Evolutionary conservation across 2,797 vertebrate species (phyloP), one percentile per base, ranked within the genome.

Genomic region (Anomalospiza imberbis): DNA sequence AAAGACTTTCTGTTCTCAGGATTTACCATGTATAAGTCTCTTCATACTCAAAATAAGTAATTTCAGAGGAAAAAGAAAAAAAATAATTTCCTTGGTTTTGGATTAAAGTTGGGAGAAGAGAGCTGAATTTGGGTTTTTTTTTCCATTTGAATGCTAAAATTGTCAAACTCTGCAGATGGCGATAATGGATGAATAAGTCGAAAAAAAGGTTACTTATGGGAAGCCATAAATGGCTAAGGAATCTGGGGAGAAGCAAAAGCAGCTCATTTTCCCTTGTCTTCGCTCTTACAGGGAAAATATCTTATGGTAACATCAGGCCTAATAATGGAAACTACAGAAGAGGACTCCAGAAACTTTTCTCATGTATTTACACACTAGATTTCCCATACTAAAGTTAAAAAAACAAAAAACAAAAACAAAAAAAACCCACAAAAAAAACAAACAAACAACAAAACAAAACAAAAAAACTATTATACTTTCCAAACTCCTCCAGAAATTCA

Each of bases 131-230:
- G 12, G 6, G 0, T 0, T 2, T 16, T 31, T 36, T 40, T 79
- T 73, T 4, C n/a, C 10, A 26, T 77, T 50, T 72, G 19, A 66
- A 58, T 61, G 24, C 61, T 74, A 86, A 80, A 93, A 95, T 47
- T 80, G 65, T 90, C 76, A 57, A 24, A 75, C 32, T 48, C 73
- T 86, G 65, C 83, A 86, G 73, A 86, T 65, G 45, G 65, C 0
- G 5, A 77, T 63, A 93, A 67, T 16, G 42, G 65, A 92, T 91
- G 65, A 95, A 58, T 90, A 94, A 88, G 57, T 53, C 0, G 0
- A 31, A 67, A 84, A 88, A 91, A 71, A 84, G 26, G 40, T 85
- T 92, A 76, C 29, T 77, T 86, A 60, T 17, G 19, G 21, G 45
- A 85, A 93, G 58, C 28, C 74, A 1, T 54, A 91, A 90, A 42